These are phyloP conservation scores for Fregata magnificens DNA, from an alignment of 2,113 vertebrate genomes.

Conservation along the genomic window DNA sequence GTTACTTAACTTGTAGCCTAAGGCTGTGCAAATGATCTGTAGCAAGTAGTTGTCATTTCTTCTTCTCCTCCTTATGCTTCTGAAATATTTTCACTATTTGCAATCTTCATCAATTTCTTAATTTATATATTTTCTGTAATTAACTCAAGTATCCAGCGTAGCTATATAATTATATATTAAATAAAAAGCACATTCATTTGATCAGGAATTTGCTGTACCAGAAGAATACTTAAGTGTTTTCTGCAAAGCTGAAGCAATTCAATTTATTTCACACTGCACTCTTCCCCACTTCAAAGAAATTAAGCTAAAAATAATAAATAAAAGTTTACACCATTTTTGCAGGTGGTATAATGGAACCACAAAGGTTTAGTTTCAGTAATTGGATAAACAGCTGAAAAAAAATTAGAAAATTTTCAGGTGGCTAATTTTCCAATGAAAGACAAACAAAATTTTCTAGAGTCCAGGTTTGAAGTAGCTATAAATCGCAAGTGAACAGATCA, in stretches of 20 bases:
- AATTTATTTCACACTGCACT: not conserved
- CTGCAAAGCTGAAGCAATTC: not conserved
- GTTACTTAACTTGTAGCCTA: not conserved
- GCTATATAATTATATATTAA: conserved; percentile 28
- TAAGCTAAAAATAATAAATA: not conserved
- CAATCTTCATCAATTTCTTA: conserved; percentile 27
- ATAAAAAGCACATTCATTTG: not conserved
- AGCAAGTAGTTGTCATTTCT: not conserved
- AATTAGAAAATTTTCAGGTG: not conserved
- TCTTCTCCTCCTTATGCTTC: not conserved
- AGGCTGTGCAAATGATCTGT: conserved; percentile 9
- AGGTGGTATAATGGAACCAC: not conserved
- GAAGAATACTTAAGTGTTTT: not conserved
- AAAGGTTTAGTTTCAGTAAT: not conserved
- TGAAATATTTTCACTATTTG: conserved; percentile 30
- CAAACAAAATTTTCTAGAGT: not conserved
- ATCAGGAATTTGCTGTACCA: not conserved
- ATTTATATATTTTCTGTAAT: conserved; percentile 48
- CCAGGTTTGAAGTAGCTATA: not conserved
- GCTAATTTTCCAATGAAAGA: not conserved
- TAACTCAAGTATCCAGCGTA: conserved; percentile 3
- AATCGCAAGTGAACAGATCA: not conserved
- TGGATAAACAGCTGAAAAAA: not conserved
- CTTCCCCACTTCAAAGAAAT: not conserved
- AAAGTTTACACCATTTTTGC: not conserved